Conservation (phyloP, 2,888 invertebrate species). For the Harmothoe impar region DNA sequence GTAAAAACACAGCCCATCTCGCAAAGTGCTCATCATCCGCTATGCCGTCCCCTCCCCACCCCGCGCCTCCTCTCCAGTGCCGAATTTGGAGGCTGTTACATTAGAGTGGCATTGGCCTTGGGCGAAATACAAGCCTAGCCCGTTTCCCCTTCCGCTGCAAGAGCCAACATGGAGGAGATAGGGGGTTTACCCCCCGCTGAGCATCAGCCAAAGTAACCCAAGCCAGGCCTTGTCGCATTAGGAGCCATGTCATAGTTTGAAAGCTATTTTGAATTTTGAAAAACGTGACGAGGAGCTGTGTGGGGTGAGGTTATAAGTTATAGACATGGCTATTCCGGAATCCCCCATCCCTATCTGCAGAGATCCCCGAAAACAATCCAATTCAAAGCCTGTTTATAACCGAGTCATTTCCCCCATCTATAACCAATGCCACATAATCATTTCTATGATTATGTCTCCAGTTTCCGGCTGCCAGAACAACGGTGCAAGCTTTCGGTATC, state of each 20-base stretch:
- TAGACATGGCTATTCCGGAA: no score
- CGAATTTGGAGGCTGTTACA: not conserved
- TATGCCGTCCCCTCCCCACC: not conserved
- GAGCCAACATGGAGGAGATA: not conserved
- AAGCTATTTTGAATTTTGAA: slow-evolving; percentile 13
- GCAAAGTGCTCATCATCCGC: slow-evolving; percentile 14
- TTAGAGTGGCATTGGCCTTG: not conserved
- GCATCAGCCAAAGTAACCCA: not conserved
- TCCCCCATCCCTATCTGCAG: no score
- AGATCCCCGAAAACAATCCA: no score
- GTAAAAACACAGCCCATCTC: not conserved
- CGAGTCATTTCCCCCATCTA: no score
- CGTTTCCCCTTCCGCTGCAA: not conserved
- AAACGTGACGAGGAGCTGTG: not conserved
- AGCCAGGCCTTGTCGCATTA: not conserved
- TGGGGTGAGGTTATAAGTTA: no score
- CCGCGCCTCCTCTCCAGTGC: not conserved
- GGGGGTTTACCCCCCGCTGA: not conserved
- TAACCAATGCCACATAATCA: no score
- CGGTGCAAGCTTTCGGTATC: not conserved
- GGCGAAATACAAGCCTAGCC: not conserved
- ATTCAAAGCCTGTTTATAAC: no score
- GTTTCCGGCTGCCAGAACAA: not conserved
- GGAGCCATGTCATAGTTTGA: not conserved
- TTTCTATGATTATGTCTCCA: no score